These are phyloP conservation scores for Didymodactylos carnosus DNA, from an alignment of 2,888 invertebrate genomes.

Conservation along the genomic window DNA sequence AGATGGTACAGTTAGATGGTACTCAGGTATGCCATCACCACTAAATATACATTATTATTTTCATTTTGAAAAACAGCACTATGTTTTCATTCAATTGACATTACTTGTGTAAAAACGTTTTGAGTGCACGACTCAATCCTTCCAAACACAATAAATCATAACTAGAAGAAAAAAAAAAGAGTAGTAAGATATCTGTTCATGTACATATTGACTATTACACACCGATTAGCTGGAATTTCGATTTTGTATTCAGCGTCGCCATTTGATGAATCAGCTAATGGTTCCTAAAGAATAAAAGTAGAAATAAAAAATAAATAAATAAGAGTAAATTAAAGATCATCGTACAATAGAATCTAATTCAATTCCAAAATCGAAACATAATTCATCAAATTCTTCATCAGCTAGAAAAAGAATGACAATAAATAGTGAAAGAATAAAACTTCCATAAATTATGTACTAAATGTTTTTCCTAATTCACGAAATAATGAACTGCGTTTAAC, in stretches of 20 bases:
- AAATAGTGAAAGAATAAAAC: background rate
- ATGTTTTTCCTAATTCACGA: conserved; percentile 6
- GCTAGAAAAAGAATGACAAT: conserved; percentile 42
- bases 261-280: background rate
- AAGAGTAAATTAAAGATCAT: no score
- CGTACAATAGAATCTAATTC: conserved; percentile 93
- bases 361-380: conserved; percentile 88
- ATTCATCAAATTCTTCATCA: conserved; percentile 77
- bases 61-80: no score
- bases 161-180: conserved; percentile 35
- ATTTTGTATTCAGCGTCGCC: conserved; percentile 61
- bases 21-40: no score
- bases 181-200: conserved; percentile 18
- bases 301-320: background rate
- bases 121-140: conserved; percentile 62
- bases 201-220: background rate
- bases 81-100: conserved; percentile 18
- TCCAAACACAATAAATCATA: conserved; percentile 89
- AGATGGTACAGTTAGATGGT: background rate
- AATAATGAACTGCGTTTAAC: conserved; percentile 9
- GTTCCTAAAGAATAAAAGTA: background rate
- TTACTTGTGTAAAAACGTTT: conserved; percentile 57
- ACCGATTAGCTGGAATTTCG: conserved; percentile 78
- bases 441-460: background rate
- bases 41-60: background rate